These are phyloP conservation scores for Sinocyclocheilus rhinocerous DNA, from an alignment of 2,113 vertebrate genomes.

Conservation along the genomic window DNA sequence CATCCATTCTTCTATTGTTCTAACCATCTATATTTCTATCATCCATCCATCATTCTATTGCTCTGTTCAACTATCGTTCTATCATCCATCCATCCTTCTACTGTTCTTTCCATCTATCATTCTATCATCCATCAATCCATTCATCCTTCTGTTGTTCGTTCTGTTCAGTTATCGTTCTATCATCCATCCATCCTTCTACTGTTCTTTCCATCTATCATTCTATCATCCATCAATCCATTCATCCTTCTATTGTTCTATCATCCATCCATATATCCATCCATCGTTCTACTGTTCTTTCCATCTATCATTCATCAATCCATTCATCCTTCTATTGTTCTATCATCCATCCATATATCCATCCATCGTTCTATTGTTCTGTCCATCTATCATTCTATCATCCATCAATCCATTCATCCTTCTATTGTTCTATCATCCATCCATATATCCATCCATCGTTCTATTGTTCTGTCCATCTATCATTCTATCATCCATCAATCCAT, in stretches of 20 bases:
- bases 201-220: not conserved
- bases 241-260: not conserved
- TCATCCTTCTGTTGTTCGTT: too few relatives aligned
- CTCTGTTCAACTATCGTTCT: not conserved
- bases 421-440: not conserved
- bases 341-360: too few relatives aligned
- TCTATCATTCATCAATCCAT: not conserved
- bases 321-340: not conserved
- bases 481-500: not conserved
- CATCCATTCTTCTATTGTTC: not conserved
- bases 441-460: not conserved
- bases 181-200: not conserved
- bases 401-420: not conserved
- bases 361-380: not conserved
- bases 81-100: not conserved
- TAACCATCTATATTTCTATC: not conserved
- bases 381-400: too few relatives aligned
- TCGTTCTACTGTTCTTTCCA: too few relatives aligned
- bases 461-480: not conserved
- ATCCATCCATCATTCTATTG: not conserved
- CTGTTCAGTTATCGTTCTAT: too few relatives aligned
- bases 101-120: not conserved
- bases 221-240: not conserved
- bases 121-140: not conserved
- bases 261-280: not conserved